Base-by-base conservation (phyloP, 2,888 invertebrate genomes). In the Alentia gelatinosa region DNA sequence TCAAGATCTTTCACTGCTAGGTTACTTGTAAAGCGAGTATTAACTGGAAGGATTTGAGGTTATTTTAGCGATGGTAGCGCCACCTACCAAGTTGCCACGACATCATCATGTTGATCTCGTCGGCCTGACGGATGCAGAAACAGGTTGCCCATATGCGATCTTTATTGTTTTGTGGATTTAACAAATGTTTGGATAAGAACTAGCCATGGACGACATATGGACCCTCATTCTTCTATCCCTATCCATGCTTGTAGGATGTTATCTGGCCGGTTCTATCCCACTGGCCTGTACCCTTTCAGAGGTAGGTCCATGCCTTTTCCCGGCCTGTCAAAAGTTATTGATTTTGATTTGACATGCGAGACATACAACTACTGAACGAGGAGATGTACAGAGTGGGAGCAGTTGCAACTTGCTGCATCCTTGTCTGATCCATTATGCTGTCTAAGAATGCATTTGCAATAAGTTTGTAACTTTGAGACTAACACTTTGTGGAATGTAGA, bases 211-310 rank as follows among this genome's bases (percentile, higher is more conserved):
- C 91, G 95, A 96, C 90, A 91, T 94, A 39, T 94, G 93, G 94
- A 97, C 98, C 94, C 97, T 99, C 92, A 96, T 98, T 96, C 97
- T 98, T 94, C 96, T 99, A 86, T 98, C 98, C 91, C 94, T 98
- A 94, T 98, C 99, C 91, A 99, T 99, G 99, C 97, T 99, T 92
- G 97, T 99, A 91, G 99, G 99, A 0, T 99, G 99, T 90, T 99
- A 99, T 96, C 96, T 99, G 90, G 98, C 99, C 94, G 99, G 99
- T 89, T 98, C 98, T 92, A 98, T 99, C 95, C 99, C 99, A 35
- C 96, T 99, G 93, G 98, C 99, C 93, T 98, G 99, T 96, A 97
- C 97, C 94, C 97, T 99, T 96, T 99, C 99, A 47, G 99, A 99
- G 98, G 99, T 99, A 96, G 96, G 96, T 93, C 9, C 19, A 63